A percentile compares a stretch with the other conserved stretches of the same genome.
These are phyloP conservation scores for Coluber constrictor DNA, from an alignment of 2,797 vertebrate species.

Conservation along the genomic window DNA sequence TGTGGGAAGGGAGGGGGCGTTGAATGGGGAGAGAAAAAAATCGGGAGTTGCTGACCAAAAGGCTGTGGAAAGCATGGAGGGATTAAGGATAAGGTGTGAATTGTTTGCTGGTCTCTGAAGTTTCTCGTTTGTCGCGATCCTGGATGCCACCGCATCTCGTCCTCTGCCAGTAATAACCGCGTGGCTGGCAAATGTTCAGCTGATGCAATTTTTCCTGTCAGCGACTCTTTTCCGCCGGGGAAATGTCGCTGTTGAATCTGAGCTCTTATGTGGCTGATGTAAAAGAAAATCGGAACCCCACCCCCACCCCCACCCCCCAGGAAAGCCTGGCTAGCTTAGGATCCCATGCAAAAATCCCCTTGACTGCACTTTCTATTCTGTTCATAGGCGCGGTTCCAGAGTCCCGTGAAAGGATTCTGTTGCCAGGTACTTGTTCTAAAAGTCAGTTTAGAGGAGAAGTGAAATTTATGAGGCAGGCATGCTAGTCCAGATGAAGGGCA, in stretches of 20 bases:
- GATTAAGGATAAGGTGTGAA: background rate
- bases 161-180: background rate
- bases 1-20: background rate
- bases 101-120: background rate
- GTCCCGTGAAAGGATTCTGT: background rate
- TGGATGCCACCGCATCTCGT: background rate
- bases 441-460: background rate
- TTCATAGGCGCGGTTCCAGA: background rate
- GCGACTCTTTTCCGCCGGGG: background rate
- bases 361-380: background rate
- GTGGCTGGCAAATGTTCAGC: background rate
- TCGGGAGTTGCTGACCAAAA: too few relatives aligned
- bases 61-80: too few relatives aligned
- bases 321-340: background rate
- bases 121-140: background rate
- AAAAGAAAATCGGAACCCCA: background rate
- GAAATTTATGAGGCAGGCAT: background rate
- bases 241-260: background rate
- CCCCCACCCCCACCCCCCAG: too few relatives aligned
- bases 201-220: background rate
- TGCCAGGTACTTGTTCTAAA: background rate
- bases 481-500: background rate
- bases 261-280: background rate
- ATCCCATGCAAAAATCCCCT: background rate
- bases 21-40: background rate